A percentile compares a stretch with the other conserved stretches of the same genome.
phyloP scores from a whole-genome alignment of 2,113 vertebrate genomes.

The Tragelaphus strepsiceros region DNA sequence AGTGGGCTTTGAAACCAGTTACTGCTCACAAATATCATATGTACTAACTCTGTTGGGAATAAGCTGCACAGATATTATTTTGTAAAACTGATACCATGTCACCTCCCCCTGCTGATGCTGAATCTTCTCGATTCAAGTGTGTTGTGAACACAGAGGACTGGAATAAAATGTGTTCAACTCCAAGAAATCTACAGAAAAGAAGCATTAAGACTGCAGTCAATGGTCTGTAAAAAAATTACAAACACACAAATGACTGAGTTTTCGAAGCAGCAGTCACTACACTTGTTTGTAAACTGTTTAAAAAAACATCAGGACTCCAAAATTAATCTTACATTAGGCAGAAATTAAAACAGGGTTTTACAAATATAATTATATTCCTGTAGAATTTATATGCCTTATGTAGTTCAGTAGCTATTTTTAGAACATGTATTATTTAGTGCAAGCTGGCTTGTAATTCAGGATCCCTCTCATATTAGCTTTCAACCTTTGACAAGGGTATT shows the following conservation, averaged over 20 bases:
- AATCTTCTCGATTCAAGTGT: neutral
- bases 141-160: neutral
- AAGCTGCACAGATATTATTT: neutral
- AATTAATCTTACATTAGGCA: neutral
- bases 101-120: neutral
- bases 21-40: neutral
- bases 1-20: neutral
- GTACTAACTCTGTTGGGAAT: neutral
- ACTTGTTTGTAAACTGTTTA: neutral
- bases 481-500: neutral
- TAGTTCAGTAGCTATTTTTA: neutral
- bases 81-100: neutral
- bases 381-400: neutral
- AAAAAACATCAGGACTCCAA: neutral
- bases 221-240: neutral
- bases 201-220: neutral
- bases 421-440: conserved; percentile 9
- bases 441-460: neutral
- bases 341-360: neutral
- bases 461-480: neutral
- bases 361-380: neutral
- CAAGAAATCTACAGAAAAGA: neutral
- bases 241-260: neutral
- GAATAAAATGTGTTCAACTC: neutral
- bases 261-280: neutral